These are phyloP conservation scores for Chrysolina oricalcia DNA, from an alignment of 2,888 invertebrate genomes.

Conservation along the genomic window DNA sequence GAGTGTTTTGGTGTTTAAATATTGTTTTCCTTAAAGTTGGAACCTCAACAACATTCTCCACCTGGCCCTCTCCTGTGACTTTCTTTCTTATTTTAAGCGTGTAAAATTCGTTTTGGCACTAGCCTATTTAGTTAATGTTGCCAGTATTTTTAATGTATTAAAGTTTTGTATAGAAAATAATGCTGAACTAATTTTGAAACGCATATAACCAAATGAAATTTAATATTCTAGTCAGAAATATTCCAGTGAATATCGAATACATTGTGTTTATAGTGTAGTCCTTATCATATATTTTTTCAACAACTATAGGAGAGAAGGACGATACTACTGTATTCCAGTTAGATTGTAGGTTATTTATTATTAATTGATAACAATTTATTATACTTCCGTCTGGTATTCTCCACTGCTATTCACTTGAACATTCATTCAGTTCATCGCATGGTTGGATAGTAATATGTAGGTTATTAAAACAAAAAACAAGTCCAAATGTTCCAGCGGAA, in stretches of 20 bases:
- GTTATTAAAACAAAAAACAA: not conserved
- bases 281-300: not conserved
- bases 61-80: too few relatives aligned
- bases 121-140: not conserved
- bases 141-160: not conserved
- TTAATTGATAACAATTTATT: slow-evolving; percentile 11
- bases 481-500: not conserved
- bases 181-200: not conserved
- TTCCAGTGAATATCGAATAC: slow-evolving; percentile 13
- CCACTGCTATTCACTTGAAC: not conserved
- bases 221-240: slow-evolving; percentile 11
- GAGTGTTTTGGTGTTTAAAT: too few relatives aligned
- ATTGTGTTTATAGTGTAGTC: not conserved
- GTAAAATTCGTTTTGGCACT: too few relatives aligned
- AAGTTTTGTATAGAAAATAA: not conserved
- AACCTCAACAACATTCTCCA: too few relatives aligned
- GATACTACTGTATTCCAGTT: slow-evolving; percentile 17
- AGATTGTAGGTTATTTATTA: slow-evolving; percentile 18
- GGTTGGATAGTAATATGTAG: not conserved
- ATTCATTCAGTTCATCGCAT: not conserved
- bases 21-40: too few relatives aligned
- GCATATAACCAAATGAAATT: not conserved
- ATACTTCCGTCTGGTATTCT: not conserved
- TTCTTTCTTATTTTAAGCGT: too few relatives aligned
- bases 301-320: not conserved